Conservation (phyloP, 2,797 vertebrate species). For the Bufotes viridis region DNA sequence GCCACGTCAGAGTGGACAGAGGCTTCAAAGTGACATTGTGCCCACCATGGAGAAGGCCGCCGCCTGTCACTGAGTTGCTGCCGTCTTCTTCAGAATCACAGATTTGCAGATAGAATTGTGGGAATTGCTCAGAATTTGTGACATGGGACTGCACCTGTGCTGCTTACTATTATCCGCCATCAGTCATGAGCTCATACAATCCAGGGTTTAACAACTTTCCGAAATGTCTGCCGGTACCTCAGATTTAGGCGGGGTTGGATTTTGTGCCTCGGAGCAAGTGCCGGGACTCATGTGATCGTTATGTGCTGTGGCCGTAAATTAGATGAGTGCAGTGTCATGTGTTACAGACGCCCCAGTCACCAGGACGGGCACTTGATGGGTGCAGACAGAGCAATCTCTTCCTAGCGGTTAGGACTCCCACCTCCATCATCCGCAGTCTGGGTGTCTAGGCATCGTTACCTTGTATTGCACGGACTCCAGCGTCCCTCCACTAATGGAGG, state of each 20-base stretch:
- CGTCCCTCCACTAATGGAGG: not conserved
- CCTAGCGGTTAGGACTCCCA: not conserved
- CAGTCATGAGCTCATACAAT: not conserved
- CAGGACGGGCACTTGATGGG: not conserved
- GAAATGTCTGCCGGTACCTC: not conserved
- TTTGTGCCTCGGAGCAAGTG: not conserved
- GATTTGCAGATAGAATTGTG: not conserved
- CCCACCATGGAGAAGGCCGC: no score
- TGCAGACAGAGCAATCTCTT: not conserved
- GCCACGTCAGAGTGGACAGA: no score
- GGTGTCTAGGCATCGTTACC: not conserved
- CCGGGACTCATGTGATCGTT: slow-evolving; percentile 8
- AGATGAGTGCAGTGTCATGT: not conserved
- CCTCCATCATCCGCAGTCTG: not conserved
- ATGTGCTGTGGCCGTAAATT: not conserved
- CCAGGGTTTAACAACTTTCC: not conserved
- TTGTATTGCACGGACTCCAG: not conserved
- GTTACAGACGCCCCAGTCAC: not conserved
- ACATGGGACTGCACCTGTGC: not conserved
- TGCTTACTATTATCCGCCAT: not conserved
- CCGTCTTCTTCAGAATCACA: no score
- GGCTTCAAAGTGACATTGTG: no score
- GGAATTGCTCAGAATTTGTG: not conserved
- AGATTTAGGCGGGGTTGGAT: not conserved
- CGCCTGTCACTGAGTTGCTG: no score